Evolutionary conservation across 2,888 invertebrate species (phyloP).

Genomic region (Seira musarum): DNA sequence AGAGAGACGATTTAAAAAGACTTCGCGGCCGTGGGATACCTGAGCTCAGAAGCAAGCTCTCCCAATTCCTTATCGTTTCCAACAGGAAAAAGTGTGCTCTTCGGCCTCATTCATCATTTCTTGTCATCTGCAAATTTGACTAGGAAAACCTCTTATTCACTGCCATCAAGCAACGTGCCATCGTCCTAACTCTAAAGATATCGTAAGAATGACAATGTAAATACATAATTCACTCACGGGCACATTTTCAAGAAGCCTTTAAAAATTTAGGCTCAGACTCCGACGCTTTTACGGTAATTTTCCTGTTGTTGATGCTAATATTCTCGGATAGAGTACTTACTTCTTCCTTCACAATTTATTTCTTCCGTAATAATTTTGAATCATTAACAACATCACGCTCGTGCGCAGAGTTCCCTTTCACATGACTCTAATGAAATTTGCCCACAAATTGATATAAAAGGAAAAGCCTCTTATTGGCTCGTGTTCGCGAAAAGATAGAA

Average conservation of each 20-base stretch:
- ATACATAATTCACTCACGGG: not conserved
- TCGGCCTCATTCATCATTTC: constrained; percentile 7
- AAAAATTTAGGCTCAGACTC: not conserved
- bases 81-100: not conserved
- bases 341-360: too few relatives aligned
- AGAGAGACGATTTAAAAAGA: not conserved
- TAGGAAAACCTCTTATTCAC: too few relatives aligned
- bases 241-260: not conserved
- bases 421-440: not conserved
- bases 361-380: not conserved
- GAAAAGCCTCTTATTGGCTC: constrained; percentile 4
- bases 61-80: not conserved
- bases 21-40: too few relatives aligned
- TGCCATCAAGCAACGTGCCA: too few relatives aligned
- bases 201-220: not conserved
- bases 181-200: too few relatives aligned
- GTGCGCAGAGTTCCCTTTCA: not conserved
- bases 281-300: too few relatives aligned
- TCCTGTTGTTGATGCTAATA: too few relatives aligned
- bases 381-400: not conserved
- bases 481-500: not conserved
- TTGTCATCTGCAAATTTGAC: constrained; percentile 1
- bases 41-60: not conserved
- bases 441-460: not conserved
- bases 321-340: too few relatives aligned